Conservation (phyloP, 1,140 invertebrate species). For the Parasteatoda tepidariorum region DNA sequence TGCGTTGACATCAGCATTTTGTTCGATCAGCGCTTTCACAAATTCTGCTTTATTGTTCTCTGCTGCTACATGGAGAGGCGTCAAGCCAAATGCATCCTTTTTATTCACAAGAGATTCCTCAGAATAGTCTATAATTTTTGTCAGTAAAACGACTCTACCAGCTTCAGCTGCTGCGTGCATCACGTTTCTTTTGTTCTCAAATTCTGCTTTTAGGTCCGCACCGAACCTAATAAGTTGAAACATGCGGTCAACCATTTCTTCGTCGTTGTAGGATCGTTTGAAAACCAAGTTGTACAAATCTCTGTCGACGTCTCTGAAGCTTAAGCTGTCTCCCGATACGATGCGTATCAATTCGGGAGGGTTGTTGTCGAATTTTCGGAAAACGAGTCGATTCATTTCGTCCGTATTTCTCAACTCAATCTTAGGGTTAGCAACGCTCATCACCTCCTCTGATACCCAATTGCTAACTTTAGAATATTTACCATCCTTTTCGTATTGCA, state of each 20-base stretch:
- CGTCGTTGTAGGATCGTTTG: background rate
- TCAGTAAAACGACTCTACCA: background rate
- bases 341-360: background rate
- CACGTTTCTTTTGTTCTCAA: background rate
- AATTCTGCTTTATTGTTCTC: background rate
- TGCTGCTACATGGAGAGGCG: background rate
- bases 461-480: background rate
- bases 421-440: background rate
- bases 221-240: background rate
- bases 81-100: background rate
- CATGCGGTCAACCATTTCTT: background rate
- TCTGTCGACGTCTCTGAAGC: background rate
- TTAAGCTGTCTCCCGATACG: background rate
- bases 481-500: background rate
- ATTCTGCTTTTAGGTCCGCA: background rate
- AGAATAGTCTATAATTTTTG: background rate
- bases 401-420: background rate
- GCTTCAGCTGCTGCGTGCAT: background rate
- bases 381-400: background rate
- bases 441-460: background rate
- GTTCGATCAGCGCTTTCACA: background rate
- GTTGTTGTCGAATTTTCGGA: background rate
- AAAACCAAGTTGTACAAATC: background rate
- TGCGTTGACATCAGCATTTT: background rate
- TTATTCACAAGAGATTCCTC: background rate